Evolutionary conservation across 1,140 invertebrate genomes (phyloP).

Genomic region (Ectropis grisescens): DNA sequence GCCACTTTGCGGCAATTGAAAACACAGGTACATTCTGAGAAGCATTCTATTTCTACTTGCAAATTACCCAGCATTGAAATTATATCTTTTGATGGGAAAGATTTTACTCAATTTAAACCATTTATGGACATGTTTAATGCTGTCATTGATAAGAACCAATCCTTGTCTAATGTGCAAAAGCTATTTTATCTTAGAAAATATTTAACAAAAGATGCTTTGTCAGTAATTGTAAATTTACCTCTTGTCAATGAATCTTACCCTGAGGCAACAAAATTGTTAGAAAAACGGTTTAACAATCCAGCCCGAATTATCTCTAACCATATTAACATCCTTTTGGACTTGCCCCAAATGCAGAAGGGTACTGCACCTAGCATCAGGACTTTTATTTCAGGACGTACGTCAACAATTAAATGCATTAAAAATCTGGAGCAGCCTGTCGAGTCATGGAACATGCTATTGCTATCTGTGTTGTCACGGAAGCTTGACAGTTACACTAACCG

Average conservation of each 20-base stretch:
- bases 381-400: background rate
- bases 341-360: conserved; percentile 4
- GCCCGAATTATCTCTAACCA: conserved; percentile 2
- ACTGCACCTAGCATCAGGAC: background rate
- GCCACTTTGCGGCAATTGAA: no score
- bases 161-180: conserved; percentile 6
- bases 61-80: no score
- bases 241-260: conserved; percentile 5
- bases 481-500: conserved; percentile 10
- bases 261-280: conserved; percentile 1
- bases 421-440: conserved; percentile 14
- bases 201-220: conserved; percentile 3
- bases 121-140: conserved; percentile 6
- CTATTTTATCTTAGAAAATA: conserved; percentile 5
- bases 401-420: conserved; percentile 8
- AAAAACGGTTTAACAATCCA: conserved; percentile 7
- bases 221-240: conserved; percentile 4
- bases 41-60: no score
- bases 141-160: conserved; percentile 1
- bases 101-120: conserved; percentile 7
- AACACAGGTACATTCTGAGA: no score
- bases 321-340: conserved; percentile 4
- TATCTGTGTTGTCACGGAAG: conserved; percentile 9
- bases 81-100: no score
- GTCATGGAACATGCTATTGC: conserved; percentile 14